A percentile compares a stretch with the other conserved stretches of the same genome.
phyloP scores from a whole-genome alignment of 2,797 vertebrate genomes.

The Mastacembelus armatus region DNA sequence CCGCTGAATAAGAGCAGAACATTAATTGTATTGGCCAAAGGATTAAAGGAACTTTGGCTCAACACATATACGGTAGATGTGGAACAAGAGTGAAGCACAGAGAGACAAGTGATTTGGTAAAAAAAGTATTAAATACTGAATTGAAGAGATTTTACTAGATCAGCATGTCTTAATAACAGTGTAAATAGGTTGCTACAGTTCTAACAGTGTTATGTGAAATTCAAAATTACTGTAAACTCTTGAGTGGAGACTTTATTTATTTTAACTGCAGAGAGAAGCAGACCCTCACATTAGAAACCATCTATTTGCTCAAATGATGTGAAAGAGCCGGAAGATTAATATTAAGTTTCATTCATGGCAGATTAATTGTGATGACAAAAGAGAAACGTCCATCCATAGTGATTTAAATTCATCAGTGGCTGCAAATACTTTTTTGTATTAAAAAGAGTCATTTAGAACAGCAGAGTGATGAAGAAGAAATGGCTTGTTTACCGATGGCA shows the following conservation, averaged over 20 bases:
- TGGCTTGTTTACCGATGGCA: background rate
- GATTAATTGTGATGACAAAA: too few species aligned
- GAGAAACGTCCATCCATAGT: background rate
- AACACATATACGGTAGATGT: constrained; percentile 39
- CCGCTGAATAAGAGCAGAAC: constrained; percentile 69
- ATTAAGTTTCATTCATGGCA: background rate
- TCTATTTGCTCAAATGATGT: background rate
- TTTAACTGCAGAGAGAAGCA: background rate
- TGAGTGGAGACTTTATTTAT: background rate
- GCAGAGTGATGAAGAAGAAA: background rate
- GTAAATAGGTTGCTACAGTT: too few species aligned
- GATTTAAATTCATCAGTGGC: background rate
- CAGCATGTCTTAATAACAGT: too few species aligned
- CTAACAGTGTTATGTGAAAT: constrained; percentile 2
- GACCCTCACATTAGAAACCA: background rate
- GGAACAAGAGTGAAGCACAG: constrained; percentile 11
- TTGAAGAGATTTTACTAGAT: background rate
- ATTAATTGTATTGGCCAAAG: constrained; percentile 55
- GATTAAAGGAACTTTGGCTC: constrained; percentile 56
- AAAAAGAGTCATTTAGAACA: background rate
- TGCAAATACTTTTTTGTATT: background rate
- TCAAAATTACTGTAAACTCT: background rate
- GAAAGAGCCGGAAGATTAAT: background rate
- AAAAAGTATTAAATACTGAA: background rate
- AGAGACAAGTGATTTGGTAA: constrained; percentile 2